Conservation (phyloP, 1,140 invertebrate genomes). For the Schlechtendalia chinensis region DNA sequence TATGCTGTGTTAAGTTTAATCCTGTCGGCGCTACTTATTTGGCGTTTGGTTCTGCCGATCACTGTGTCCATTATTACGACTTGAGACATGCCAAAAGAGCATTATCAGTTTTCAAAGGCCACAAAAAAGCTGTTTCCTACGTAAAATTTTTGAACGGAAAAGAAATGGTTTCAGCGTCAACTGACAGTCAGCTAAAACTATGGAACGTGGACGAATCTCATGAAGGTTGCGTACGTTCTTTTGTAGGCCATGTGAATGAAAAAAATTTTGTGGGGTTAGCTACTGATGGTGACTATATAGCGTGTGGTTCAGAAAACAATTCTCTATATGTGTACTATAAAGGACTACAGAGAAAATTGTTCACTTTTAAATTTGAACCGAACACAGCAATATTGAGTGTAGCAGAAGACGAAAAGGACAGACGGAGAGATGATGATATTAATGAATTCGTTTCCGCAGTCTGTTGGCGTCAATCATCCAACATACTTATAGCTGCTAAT, state of each 20-base stretch:
- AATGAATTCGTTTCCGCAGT: constrained; percentile 95
- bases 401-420: constrained; percentile 65
- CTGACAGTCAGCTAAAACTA: constrained; percentile 90
- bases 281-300: constrained; percentile 90
- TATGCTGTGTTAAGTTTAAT: constrained; percentile 96
- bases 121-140: constrained; percentile 93
- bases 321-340: constrained; percentile 92
- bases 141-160: constrained; percentile 89
- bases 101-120: constrained; percentile 83
- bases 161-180: constrained; percentile 92
- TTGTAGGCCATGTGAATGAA: constrained; percentile 92
- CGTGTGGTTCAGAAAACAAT: constrained; percentile 95
- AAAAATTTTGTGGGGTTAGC: constrained; percentile 97
- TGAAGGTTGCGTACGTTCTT: constrained; percentile 79
- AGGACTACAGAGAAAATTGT: constrained; percentile 81
- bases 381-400: constrained; percentile 68
- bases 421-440: constrained; percentile 80
- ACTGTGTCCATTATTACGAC: constrained; percentile 96
- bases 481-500: constrained; percentile 91
- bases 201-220: constrained; percentile 76
- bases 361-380: constrained; percentile 87
- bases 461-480: constrained; percentile 84
- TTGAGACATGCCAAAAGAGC: constrained; percentile 81
- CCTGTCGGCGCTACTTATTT: constrained; percentile 81
- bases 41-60: constrained; percentile 93